Percentiles rank a stretch among this genome's conserved stretches.
Evolutionary conservation across 2,113 vertebrate genomes (phyloP).

Genomic region (Tachysurus vachellii): DNA sequence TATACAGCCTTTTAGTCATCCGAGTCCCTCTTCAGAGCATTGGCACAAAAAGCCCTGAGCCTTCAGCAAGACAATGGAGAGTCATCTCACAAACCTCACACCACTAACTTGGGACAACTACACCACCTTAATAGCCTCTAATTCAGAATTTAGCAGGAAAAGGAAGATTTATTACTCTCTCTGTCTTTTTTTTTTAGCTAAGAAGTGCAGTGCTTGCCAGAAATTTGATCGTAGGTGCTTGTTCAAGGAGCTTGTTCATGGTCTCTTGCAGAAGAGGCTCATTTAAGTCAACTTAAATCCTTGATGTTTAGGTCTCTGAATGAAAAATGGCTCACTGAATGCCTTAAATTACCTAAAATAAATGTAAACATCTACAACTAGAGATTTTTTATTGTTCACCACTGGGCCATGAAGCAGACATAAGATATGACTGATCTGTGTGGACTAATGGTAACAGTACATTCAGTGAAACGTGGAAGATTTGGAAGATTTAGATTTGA

Average conservation of each 20-base stretch:
- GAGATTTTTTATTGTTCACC: not conserved
- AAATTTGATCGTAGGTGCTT: constrained; percentile 19
- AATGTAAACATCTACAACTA: not conserved
- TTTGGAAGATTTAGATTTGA: not conserved
- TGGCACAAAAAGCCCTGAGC: constrained; percentile 65
- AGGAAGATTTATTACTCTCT: constrained; percentile 34
- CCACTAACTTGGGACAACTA: constrained; percentile 39
- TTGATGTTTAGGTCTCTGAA: not conserved
- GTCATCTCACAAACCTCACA: constrained; percentile 45
- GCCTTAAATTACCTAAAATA: not conserved
- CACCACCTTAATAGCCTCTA: constrained; percentile 44
- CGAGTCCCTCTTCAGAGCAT: constrained; percentile 73
- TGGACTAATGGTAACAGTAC: not conserved
- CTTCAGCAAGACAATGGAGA: constrained; percentile 43
- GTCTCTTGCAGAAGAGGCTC: constrained; percentile 7
- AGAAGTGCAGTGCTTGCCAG: constrained; percentile 7
- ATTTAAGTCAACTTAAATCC: constrained; percentile 11
- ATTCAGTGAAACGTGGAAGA: not conserved
- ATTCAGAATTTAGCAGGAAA: constrained; percentile 49
- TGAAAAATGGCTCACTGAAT: not conserved
- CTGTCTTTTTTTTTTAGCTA: constrained; percentile 7
- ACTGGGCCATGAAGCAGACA: not conserved
- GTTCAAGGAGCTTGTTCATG: constrained; percentile 31
- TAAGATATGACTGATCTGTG: not conserved
- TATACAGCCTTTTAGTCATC: constrained; percentile 76